Evolutionary conservation across 2,113 vertebrate species (phyloP).

Genomic region (Cisticola juncidis): DNA sequence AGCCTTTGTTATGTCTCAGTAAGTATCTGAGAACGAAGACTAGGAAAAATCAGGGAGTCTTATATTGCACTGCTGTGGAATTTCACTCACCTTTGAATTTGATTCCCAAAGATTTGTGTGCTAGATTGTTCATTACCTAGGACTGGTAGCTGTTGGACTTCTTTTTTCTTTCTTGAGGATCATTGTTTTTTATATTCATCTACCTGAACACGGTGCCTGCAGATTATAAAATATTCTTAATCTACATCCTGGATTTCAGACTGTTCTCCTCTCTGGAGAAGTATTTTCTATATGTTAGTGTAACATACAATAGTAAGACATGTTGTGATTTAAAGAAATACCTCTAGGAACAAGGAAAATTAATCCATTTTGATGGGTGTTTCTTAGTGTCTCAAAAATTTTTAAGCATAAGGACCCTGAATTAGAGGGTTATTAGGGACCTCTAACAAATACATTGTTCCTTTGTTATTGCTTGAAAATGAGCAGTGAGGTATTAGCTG

Average conservation of each 20-base stretch:
- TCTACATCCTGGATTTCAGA: neutral
- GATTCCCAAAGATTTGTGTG: neutral
- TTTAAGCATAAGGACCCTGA: neutral
- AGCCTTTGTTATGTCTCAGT: neutral
- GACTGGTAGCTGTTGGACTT: neutral
- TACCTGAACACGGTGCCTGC: neutral
- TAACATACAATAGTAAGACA: neutral
- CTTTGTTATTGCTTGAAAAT: neutral
- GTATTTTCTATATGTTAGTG: neutral
- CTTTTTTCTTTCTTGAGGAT: neutral
- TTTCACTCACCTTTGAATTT: neutral
- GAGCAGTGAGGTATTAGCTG: neutral
- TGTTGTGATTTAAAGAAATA: neutral
- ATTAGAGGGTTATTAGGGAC: neutral
- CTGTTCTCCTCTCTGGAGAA: neutral
- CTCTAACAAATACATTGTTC: neutral
- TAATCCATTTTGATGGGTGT: neutral
- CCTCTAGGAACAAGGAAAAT: neutral
- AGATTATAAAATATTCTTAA: neutral
- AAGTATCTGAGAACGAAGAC: neutral
- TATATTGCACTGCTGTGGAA: neutral
- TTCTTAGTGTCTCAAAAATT: neutral
- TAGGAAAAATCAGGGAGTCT: neutral
- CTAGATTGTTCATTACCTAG: neutral
- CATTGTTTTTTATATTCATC: neutral